Evolutionary conservation across 2,113 vertebrate genomes (phyloP).

Genomic region (Pygoscelis antarcticus): DNA sequence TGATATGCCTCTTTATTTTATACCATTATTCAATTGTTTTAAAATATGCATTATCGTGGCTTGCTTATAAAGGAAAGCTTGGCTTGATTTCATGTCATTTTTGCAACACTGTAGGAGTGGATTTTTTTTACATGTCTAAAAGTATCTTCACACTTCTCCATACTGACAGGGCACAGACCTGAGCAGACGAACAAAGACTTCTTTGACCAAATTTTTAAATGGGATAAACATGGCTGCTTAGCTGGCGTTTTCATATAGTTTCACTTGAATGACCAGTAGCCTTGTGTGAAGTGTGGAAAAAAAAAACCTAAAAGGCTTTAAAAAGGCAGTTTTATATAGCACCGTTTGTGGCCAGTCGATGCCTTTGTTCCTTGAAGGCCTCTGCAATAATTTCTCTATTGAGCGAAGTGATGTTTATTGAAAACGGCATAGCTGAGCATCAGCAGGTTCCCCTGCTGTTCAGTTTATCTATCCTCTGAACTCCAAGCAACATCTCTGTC

Average conservation of each 20-base stretch:
- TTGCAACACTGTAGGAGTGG: slow-evolving; percentile 32
- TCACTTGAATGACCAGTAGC: slow-evolving; percentile 13
- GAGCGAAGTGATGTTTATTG: neutral
- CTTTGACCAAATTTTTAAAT: slow-evolving; percentile 41
- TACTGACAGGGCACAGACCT: neutral
- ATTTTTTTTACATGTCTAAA: slow-evolving; percentile 10
- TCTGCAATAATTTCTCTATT: slow-evolving; percentile 33
- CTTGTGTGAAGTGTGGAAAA: neutral
- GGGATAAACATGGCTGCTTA: slow-evolving; percentile 9
- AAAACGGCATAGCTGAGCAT: slow-evolving; percentile 31
- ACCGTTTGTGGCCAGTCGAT: neutral
- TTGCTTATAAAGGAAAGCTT: neutral
- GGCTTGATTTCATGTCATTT: slow-evolving; percentile 12
- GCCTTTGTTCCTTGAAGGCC: slow-evolving; percentile 31
- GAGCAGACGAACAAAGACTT: slow-evolving; percentile 23
- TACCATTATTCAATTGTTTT: neutral
- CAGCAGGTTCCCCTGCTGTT: slow-evolving; percentile 1
- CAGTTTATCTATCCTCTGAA: neutral
- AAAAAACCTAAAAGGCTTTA: neutral
- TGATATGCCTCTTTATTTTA: neutral
- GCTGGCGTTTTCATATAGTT: neutral
- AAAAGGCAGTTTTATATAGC: slow-evolving; percentile 1
- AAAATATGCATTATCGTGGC: neutral
- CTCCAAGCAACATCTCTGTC: neutral
- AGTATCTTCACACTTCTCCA: slow-evolving; percentile 40